Evolutionary conservation across 2,888 invertebrate genomes (phyloP), one percentile per base, ranked within the genome.

Genomic region (Sabellastarte sp.): DNA sequence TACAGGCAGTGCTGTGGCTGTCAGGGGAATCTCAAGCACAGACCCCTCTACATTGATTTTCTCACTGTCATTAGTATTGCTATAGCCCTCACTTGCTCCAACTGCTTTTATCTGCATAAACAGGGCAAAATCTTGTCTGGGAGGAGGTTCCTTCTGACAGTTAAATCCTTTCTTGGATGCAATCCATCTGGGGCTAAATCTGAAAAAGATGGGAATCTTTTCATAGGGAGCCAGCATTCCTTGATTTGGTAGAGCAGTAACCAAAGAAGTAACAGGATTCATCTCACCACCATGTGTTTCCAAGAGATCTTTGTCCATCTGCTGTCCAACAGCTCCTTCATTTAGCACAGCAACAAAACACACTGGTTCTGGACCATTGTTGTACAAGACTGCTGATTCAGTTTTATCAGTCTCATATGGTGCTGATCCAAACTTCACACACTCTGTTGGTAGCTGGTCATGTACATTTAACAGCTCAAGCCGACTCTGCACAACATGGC

Each of bases 171-270:
- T 72, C 57, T 77, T 74, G 0, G 81, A 72, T 26, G 72, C 64
- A 67, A 77, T 75, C 81, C 83, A 83, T 65, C 84, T 83, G 56
- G 84, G 84, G 67, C 82, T 83, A 64, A 84, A 84, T 55, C 81
- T 71, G 70, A 84, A 83, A 70, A 78, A 80, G 50, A 84, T 71
- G 5, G 80, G 79, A 24, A 79, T 73, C 66, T 80, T 82, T 69
- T 84, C 80, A 66, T 80, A 82, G 1, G 83, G 82, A 50, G 70
- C 76, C 0, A 84, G 74, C 26, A 76, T 74, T 2, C 83, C 84
- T 68, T 83, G 81, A 66, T 80, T 82, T 10, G 84, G 84, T 55
- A 82, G 77, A 26, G 80, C 79, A 2, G 82, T 80, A 2, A 84
- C 73, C 20, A 84, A 77, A 2, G 82, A 82, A 20, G 80, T 81